Evolutionary conservation across 2,888 invertebrate genomes (phyloP).

Genomic region (Dicyrtoma fusca): DNA sequence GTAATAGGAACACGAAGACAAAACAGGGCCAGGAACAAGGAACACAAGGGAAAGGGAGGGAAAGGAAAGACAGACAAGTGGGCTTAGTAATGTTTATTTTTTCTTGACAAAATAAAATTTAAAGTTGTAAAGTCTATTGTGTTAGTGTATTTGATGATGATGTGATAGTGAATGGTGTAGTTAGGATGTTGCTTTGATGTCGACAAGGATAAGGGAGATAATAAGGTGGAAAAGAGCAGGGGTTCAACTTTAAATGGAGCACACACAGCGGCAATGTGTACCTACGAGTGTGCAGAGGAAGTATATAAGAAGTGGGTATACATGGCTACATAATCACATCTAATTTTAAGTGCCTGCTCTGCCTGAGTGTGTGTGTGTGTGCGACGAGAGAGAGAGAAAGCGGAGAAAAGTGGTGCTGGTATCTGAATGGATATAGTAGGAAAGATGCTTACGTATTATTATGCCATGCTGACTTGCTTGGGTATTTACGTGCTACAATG

Average conservation of each 20-base stretch:
- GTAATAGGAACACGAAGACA: neutral
- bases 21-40: too few relatives aligned
- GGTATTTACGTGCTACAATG: too few relatives aligned
- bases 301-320: too few relatives aligned
- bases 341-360: neutral
- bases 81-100: constrained; percentile 3
- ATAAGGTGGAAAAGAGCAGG: constrained; percentile 45
- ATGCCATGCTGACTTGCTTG: too few relatives aligned
- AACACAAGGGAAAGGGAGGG: neutral
- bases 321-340: too few relatives aligned
- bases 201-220: constrained; percentile 41
- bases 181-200: constrained; percentile 46
- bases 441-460: too few relatives aligned
- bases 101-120: constrained; percentile 21
- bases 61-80: constrained; percentile 6
- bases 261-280: too few relatives aligned
- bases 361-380: neutral
- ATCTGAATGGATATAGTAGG: too few relatives aligned
- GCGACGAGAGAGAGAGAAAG: constrained; percentile 14
- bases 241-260: neutral
- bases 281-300: too few relatives aligned
- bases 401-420: neutral
- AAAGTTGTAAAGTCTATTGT: constrained; percentile 35
- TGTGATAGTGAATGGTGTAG: constrained; percentile 33
- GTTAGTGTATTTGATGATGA: constrained; percentile 34